Evolutionary conservation across 2,888 invertebrate species (phyloP).

Genomic region (Drosophila dives): DNA sequence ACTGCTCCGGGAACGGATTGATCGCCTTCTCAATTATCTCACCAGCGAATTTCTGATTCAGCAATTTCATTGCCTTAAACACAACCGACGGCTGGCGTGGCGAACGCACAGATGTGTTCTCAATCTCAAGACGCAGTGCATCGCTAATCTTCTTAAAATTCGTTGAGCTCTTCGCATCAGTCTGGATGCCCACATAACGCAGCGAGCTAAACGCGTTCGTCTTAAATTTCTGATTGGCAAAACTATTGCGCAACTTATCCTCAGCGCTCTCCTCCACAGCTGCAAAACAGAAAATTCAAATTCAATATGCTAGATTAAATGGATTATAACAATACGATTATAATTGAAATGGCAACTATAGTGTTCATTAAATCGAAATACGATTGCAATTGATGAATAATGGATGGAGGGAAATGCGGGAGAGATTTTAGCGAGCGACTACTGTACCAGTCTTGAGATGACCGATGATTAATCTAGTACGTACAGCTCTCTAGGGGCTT

Average conservation of each 20-base stretch:
- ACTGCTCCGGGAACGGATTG: constrained; percentile 91
- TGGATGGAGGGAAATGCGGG: neutral
- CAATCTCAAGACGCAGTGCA: constrained; percentile 88
- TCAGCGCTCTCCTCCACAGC: constrained; percentile 87
- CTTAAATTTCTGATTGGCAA: constrained; percentile 87
- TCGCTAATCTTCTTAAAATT: constrained; percentile 87
- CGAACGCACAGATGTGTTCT: constrained; percentile 90
- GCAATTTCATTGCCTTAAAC: constrained; percentile 89
- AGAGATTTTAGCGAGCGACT: constrained; percentile 1
- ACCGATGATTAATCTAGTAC: constrained; percentile 42
- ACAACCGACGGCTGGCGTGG: constrained; percentile 89
- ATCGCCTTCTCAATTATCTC: constrained; percentile 87
- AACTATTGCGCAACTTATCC: constrained; percentile 87
- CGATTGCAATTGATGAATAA: neutral
- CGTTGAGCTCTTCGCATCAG: constrained; percentile 85
- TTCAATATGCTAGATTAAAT: neutral
- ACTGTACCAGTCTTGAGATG: constrained; percentile 17
- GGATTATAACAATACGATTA: neutral
- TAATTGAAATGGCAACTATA: neutral
- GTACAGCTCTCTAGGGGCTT: constrained; percentile 87
- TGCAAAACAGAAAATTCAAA: constrained; percentile 51
- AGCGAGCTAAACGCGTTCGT: constrained; percentile 91
- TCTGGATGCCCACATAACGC: constrained; percentile 88
- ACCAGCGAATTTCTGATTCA: constrained; percentile 91
- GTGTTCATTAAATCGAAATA: neutral